These are phyloP conservation scores for Calliphora vicina DNA, from an alignment of 1,140 invertebrate genomes.

Conservation along the genomic window DNA sequence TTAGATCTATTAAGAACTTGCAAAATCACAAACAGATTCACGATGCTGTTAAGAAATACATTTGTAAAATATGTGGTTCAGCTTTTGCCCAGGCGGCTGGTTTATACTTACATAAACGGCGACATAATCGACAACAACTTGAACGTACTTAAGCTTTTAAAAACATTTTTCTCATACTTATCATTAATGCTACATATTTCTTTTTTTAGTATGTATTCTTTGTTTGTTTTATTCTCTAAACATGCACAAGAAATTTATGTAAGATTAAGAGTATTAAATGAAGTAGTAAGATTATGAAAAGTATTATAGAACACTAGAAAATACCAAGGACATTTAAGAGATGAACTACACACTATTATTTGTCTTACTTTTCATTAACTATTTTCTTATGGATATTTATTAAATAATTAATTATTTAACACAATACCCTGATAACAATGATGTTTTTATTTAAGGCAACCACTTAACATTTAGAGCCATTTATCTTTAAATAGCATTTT, in stretches of 20 bases:
- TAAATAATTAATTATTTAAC: too few relatives aligned
- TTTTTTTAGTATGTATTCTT: not conserved
- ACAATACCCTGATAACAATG: too few relatives aligned
- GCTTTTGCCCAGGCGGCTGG: slow-evolving; percentile 63
- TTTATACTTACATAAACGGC: slow-evolving; percentile 64
- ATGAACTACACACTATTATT: too few relatives aligned
- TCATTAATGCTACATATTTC: not conserved
- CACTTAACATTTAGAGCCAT: too few relatives aligned
- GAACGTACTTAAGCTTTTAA: slow-evolving; percentile 3
- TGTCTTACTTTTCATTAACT: too few relatives aligned
- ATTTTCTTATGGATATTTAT: too few relatives aligned
- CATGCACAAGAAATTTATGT: not conserved
- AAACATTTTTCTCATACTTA: not conserved
- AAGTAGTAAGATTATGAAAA: not conserved
- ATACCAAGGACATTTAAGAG: not conserved
- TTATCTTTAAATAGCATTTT: too few relatives aligned
- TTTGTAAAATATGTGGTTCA: slow-evolving; percentile 64
- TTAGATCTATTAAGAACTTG: slow-evolving; percentile 59
- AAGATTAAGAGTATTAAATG: not conserved
- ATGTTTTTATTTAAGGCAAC: too few relatives aligned
- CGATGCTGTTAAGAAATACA: slow-evolving; percentile 65
- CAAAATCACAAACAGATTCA: slow-evolving; percentile 61
- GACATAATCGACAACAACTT: slow-evolving; percentile 54
- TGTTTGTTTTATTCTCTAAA: not conserved
- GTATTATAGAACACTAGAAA: not conserved